Base-by-base conservation (phyloP, 37 sponge, comb jelly and placozoan species). In the Cladorhizidae sp. region DNA sequence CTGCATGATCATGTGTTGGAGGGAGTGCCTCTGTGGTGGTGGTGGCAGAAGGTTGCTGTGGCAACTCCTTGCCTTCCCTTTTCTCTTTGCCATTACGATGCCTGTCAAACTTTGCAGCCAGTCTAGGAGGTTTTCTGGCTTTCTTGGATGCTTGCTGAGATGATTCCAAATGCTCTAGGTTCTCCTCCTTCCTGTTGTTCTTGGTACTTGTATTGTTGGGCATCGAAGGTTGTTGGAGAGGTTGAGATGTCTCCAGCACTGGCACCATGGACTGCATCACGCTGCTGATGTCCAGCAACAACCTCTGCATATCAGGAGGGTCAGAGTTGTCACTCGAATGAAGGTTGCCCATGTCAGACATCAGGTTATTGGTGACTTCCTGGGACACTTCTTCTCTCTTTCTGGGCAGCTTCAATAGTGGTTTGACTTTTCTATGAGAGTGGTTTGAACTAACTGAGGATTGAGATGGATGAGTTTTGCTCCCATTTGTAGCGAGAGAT, bases 61-160 rank as follows among this genome's bases (percentile, higher is more conserved):
- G 49, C 49, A 45, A 45, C 9, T 45, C 9, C 9, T n/a, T 45
- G 5, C 49, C 49, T 9, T 45, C 49, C 49, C 5, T 45, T 17
- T 59, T 59, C 15, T 59, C 28, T 26, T 37, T 31, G 12, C 67
- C 23, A 52, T 63, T 74, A 2, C 89, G 72, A 61, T 86, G 85
- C 93, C 90, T 85, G 12, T 78, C 26, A 73, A 89, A 86, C 35
- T 89, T 85, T 49, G 55, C 76, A 23, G 42, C 57, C 6, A 86
- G 86, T 43, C 86, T 84, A 12, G 52, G 38, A 74, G 23, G 45
- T 41, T 2, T 22, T 42, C 11, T 29, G 17, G 50, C 3, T 22
- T 22, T 22, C 38, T 31, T 25, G 21, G 68, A 67, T 7, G 7
- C 38, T 29, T 36, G 38, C 14, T 25, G 72, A 23, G 72, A 6